Evolutionary conservation across 1,140 invertebrate genomes (phyloP), one percentile per base, ranked within the genome.

Genomic region (Drosophila obscura): DNA sequence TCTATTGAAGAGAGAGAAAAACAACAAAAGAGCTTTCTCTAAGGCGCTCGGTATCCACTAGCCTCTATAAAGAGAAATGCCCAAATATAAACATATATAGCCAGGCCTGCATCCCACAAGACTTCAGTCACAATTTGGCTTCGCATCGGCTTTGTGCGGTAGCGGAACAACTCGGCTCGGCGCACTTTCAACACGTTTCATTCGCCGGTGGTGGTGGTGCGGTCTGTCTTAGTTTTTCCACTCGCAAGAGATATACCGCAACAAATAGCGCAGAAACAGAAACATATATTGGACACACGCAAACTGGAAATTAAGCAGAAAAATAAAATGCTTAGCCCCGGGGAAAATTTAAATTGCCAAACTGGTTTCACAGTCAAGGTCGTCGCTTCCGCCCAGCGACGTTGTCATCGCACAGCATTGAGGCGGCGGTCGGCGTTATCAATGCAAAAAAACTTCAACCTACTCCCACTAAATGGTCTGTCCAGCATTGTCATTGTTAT

Each of bases 331-430:
- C 51, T 62, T 44, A 35, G 68, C 65, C 75, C 59, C 55, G 65
- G 69, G 65, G 78, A 77, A 90, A 85, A 77, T 80, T 55, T 46
- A 83, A 88, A 83, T 83, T 45, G 39, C 9, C 64, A 80, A 88
- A 89, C 83, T 60, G 48, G 83, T 89, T 88, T 88, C 83, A 88
- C 79, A 88, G 83, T 88, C 83, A 88, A 88, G 83, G 83, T 88
- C 83, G 84, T 48, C 61, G 67, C 63, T 88, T 85, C 81, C 81
- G 80, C 57, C 49, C 72, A 59, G 51, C 79, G 48, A 41, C 56
- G 16, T 53, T 62, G 11, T 46, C 56, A 50, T 49, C 61, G 63
- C 56, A 56, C 24, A 35, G 15, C 50, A 11, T 9, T 35, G 16
- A 45, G 13, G 5, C 55, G 45, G 31, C 22, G 49, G 43, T 35